Conservation (phyloP, 2,797 vertebrate genomes). For the Pampus argenteus region DNA sequence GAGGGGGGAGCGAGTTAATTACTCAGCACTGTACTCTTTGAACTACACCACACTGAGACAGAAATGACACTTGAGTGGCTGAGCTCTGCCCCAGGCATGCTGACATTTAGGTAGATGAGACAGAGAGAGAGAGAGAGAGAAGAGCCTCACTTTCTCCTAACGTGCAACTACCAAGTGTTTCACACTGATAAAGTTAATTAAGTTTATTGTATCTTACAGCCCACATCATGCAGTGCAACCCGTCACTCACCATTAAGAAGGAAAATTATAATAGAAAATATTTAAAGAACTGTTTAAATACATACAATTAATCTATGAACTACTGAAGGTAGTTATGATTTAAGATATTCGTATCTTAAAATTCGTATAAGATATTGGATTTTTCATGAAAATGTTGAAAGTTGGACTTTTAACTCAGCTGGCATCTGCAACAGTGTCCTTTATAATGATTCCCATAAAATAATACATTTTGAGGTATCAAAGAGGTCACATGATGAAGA, state of each 20-base stretch:
- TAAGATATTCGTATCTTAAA: too few species aligned
- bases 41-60: constrained; percentile 53
- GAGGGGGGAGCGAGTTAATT: constrained; percentile 41
- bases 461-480: not conserved
- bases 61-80: constrained; percentile 15
- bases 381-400: too few species aligned
- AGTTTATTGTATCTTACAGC: not conserved
- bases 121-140: constrained; percentile 11
- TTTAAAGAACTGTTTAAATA: not conserved
- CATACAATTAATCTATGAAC: too few species aligned
- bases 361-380: too few species aligned
- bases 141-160: constrained; percentile 7
- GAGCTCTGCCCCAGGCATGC: constrained; percentile 30
- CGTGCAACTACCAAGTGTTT: not conserved
- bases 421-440: not conserved
- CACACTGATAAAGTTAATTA: constrained; percentile 5
- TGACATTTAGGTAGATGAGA: constrained; percentile 60
- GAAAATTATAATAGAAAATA: not conserved
- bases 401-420: not conserved
- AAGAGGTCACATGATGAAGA: too few species aligned
- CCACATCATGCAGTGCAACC: not conserved
- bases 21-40: constrained; percentile 38
- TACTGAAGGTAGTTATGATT: too few species aligned
- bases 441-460: not conserved
- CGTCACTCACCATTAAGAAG: not conserved